A percentile compares a stretch with the other conserved stretches of the same genome.
Conservation (phyloP, 1,140 invertebrate species). For the Hypothenemus hampei region DNA sequence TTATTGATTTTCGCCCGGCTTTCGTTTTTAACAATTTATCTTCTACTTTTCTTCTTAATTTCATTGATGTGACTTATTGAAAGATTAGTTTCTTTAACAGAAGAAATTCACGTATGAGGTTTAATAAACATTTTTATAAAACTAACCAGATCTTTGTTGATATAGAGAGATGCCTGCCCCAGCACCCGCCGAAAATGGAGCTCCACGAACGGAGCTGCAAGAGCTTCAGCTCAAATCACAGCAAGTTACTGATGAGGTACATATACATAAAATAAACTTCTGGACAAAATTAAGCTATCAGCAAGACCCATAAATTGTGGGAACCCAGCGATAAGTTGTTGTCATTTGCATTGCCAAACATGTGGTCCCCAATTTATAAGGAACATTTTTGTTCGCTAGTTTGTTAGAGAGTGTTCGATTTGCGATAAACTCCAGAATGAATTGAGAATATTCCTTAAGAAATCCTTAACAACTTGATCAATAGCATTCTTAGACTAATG, state of each 20-base stretch:
- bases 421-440: too few relatives aligned
- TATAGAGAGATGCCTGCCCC: conserved; percentile 53
- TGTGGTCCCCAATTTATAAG: too few relatives aligned
- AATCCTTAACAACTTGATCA: too few relatives aligned
- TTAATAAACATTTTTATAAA: background rate
- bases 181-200: conserved; percentile 60
- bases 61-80: background rate
- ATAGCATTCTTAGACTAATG: too few relatives aligned
- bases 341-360: too few relatives aligned
- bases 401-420: too few relatives aligned
- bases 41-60: background rate
- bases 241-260: conserved; percentile 86
- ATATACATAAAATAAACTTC: background rate
- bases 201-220: conserved; percentile 80
- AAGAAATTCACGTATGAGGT: background rate
- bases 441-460: too few relatives aligned
- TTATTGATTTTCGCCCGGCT: conserved; percentile 13
- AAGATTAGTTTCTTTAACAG: background rate
- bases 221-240: conserved; percentile 83
- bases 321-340: too few relatives aligned
- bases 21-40: background rate
- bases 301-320: too few relatives aligned
- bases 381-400: too few relatives aligned
- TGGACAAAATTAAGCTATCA: too few relatives aligned
- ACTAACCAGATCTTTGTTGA: background rate